Evolutionary conservation across 1,140 invertebrate species (phyloP).

Genomic region (Formica selysi): DNA sequence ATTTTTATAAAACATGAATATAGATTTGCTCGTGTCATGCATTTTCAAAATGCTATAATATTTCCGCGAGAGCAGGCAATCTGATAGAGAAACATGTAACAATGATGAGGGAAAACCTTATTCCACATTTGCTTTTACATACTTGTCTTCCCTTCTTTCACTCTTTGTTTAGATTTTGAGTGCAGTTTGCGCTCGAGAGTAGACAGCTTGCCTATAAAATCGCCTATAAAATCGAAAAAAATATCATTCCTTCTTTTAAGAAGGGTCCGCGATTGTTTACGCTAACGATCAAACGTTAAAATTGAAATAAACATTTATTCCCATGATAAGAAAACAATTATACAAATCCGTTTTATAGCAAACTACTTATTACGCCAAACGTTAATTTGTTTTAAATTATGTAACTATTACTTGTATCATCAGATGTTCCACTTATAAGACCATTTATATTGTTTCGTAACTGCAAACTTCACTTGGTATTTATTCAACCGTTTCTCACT

Average conservation of each 20-base stretch:
- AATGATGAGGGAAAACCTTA: slow-evolving; percentile 70
- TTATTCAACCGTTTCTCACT: background rate
- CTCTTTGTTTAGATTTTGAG: slow-evolving; percentile 82
- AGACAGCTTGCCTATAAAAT: slow-evolving; percentile 83
- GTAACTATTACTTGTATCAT: background rate
- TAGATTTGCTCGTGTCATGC: slow-evolving; percentile 69
- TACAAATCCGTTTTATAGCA: background rate
- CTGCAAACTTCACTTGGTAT: background rate
- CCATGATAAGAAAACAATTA: background rate
- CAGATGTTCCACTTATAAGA: slow-evolving; percentile 10
- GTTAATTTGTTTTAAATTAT: background rate
- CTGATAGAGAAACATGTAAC: slow-evolving; percentile 52
- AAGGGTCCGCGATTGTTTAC: slow-evolving; percentile 18
- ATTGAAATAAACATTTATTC: background rate
- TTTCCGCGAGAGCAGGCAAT: slow-evolving; percentile 69
- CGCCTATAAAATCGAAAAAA: slow-evolving; percentile 82
- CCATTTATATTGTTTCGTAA: background rate
- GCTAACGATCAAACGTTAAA: slow-evolving; percentile 3
- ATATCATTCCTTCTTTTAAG: slow-evolving; percentile 51
- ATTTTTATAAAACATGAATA: slow-evolving; percentile 37
- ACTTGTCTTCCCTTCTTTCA: slow-evolving; percentile 83
- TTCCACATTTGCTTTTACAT: slow-evolving; percentile 78
- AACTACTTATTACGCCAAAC: background rate
- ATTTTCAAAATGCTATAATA: slow-evolving; percentile 53
- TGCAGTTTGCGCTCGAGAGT: slow-evolving; percentile 82